These are phyloP conservation scores for Poeciliopsis prolifica DNA, from an alignment of 2,113 vertebrate species.

Conservation along the genomic window DNA sequence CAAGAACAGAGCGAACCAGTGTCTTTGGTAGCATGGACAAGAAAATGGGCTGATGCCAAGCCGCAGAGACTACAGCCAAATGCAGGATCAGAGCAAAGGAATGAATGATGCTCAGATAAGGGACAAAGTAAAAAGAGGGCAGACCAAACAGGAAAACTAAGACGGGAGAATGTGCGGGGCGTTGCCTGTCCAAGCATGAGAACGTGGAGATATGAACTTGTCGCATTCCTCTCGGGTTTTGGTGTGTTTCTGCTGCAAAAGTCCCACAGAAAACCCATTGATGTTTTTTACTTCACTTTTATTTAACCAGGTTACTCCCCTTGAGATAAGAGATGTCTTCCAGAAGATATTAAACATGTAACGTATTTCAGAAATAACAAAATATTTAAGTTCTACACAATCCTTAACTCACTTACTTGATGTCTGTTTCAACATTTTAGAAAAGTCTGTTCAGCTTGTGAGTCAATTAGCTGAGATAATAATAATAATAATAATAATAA, in stretches of 20 bases:
- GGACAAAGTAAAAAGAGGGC: conserved; percentile 76
- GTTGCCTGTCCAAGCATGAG: conserved; percentile 67
- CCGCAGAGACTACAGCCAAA: conserved; percentile 69
- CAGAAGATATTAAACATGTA: background rate
- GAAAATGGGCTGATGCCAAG: conserved; percentile 70
- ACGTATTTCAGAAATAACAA: background rate
- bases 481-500: too few relatives aligned
- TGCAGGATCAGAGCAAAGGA: conserved; percentile 75
- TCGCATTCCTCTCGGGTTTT: conserved; percentile 36
- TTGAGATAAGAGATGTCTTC: too few relatives aligned
- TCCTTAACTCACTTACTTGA: background rate
- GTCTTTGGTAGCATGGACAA: conserved; percentile 61
- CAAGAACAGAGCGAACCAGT: conserved; percentile 69
- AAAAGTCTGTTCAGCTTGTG: background rate
- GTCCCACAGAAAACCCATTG: background rate
- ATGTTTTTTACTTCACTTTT: too few relatives aligned
- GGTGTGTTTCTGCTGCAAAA: background rate
- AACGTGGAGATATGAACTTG: conserved; percentile 56
- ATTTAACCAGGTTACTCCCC: too few relatives aligned
- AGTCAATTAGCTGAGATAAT: background rate
- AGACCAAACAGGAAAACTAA: conserved; percentile 84
- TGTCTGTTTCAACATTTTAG: background rate
- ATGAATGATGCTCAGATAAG: conserved; percentile 82
- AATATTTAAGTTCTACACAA: background rate
- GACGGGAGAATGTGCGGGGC: conserved; percentile 68